These are phyloP conservation scores for Callaeas wilsoni DNA, from an alignment of 2,113 vertebrate species.

Conservation along the genomic window DNA sequence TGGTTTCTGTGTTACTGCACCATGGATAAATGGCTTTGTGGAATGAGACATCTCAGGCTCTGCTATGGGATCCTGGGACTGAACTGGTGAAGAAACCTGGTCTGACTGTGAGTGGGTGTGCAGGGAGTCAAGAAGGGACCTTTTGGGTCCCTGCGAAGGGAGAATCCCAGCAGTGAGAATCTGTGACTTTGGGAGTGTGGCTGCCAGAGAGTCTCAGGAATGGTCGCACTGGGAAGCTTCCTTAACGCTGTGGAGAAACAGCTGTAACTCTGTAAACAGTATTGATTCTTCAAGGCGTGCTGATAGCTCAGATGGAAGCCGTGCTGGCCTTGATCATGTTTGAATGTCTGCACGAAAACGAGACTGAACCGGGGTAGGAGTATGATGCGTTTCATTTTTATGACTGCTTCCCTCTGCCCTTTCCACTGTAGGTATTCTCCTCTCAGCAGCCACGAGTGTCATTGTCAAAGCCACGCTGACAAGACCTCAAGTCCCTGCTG, in stretches of 20 bases:
- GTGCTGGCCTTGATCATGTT: background rate
- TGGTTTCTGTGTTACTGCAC: background rate
- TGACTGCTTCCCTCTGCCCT: background rate
- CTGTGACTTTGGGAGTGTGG: background rate
- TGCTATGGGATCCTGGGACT: rapidly evolving
- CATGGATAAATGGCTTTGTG: background rate
- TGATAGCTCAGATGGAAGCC: background rate
- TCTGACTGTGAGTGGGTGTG: background rate
- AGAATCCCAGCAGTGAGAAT: background rate
- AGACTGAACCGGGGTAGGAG: background rate
- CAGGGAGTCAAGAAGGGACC: background rate
- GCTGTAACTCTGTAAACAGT: background rate
- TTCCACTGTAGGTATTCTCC: background rate
- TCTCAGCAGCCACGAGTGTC: background rate
- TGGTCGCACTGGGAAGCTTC: background rate
- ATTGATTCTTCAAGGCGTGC: background rate
- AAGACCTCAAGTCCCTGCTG: background rate
- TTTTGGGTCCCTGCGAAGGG: rapidly evolving
- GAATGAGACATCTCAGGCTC: rapidly evolving
- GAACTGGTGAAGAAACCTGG: rapidly evolving
- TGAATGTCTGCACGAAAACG: background rate
- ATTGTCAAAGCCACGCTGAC: background rate
- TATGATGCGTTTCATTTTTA: background rate
- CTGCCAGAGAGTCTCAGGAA: rapidly evolving
- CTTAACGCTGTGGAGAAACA: background rate